A percentile compares a stretch with the other conserved stretches of the same genome.
These are phyloP conservation scores for Boleophthalmus pectinirostris DNA, from an alignment of 2,113 vertebrate species.

Conservation along the genomic window DNA sequence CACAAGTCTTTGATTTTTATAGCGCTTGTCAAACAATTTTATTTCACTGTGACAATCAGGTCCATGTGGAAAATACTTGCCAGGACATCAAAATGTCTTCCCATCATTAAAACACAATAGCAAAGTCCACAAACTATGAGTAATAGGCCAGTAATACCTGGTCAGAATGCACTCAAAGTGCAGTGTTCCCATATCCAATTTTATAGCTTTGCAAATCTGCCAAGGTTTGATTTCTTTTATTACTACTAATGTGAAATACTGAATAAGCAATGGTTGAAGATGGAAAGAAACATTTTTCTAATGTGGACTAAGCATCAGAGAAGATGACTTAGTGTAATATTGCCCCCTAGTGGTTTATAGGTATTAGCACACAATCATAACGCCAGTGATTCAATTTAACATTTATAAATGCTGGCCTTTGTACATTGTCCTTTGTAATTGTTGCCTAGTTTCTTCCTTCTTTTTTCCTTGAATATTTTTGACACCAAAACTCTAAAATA, in stretches of 20 bases:
- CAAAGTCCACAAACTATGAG: conserved; percentile 18
- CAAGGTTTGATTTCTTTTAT: conserved; percentile 19
- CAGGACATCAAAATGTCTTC: conserved; percentile 39
- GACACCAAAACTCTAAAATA: neutral
- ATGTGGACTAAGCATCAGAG: neutral
- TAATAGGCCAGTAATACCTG: conserved; percentile 13
- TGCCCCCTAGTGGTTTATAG: conserved; percentile 65
- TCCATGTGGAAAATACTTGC: conserved; percentile 29
- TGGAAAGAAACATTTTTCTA: conserved; percentile 18
- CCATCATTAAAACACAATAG: conserved; percentile 21
- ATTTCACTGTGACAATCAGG: conserved; percentile 28
- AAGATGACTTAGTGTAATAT: conserved; percentile 45
- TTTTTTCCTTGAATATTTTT: neutral
- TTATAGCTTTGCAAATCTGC: conserved; percentile 38
- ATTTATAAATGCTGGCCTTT: too few species aligned
- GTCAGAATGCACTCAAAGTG: conserved; percentile 17
- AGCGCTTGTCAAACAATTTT: conserved; percentile 24
- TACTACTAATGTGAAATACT: conserved; percentile 23
- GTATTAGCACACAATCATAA: conserved; percentile 14
- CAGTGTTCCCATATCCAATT: conserved; percentile 43
- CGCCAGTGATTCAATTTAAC: too few species aligned
- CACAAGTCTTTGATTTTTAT: conserved; percentile 34
- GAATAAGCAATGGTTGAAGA: conserved; percentile 31
- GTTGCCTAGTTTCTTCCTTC: too few species aligned
- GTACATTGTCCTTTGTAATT: neutral